Conservation (phyloP, 2,888 invertebrate genomes). For the Limulus polyphemus region DNA sequence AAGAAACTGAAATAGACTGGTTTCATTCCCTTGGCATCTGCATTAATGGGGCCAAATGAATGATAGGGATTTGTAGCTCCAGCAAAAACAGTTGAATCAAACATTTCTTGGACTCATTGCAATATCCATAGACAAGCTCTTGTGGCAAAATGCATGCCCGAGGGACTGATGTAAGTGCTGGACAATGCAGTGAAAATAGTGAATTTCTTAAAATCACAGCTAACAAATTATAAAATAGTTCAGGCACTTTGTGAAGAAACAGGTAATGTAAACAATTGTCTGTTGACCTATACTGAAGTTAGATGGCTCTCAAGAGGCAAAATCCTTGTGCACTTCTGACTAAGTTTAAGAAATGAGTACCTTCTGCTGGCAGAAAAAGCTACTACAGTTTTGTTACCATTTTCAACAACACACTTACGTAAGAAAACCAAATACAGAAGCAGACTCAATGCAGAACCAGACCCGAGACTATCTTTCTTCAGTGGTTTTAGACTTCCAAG, state of each 20-base stretch:
- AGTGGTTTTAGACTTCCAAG: too few relatives aligned
- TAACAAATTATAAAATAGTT: not conserved
- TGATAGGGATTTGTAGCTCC: not conserved
- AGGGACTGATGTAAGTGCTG: not conserved
- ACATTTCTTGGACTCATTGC: not conserved
- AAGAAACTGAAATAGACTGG: not conserved
- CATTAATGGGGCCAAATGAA: slow-evolving; percentile 2
- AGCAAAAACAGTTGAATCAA: not conserved
- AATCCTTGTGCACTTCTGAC: not conserved
- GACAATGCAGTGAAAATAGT: not conserved
- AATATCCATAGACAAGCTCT: slow-evolving; percentile 3
- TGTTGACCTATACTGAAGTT: slow-evolving; percentile 3
- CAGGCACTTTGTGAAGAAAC: not conserved
- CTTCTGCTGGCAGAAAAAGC: too few relatives aligned
- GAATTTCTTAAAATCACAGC: slow-evolving; percentile 2
- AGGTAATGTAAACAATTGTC: not conserved
- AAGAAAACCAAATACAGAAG: too few relatives aligned
- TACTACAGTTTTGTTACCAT: too few relatives aligned
- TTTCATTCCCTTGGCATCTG: not conserved
- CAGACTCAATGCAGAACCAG: too few relatives aligned
- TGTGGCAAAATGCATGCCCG: not conserved
- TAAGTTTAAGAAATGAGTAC: too few relatives aligned
- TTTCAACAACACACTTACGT: too few relatives aligned
- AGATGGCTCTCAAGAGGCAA: slow-evolving; percentile 2
- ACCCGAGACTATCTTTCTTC: too few relatives aligned